These are phyloP conservation scores for Pseudotriccus pelzelni DNA, from an alignment of 2,797 vertebrate species.

Conservation along the genomic window DNA sequence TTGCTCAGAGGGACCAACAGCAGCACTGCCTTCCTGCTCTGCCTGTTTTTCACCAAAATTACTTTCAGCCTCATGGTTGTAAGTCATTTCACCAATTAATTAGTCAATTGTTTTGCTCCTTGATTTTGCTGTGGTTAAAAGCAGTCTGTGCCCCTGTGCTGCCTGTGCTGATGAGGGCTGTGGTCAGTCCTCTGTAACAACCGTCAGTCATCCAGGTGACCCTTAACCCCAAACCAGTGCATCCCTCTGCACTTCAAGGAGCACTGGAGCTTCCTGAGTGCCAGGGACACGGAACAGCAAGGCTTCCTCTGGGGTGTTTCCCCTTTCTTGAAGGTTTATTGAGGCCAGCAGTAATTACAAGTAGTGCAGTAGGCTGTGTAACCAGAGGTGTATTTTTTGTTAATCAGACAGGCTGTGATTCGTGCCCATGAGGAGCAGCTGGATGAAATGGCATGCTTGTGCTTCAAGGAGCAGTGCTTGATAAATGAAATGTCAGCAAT, in stretches of 20 bases:
- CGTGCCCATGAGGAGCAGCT: constrained; percentile 82
- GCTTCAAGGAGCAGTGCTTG: constrained; percentile 80
- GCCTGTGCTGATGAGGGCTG: neutral
- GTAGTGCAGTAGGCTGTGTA: neutral
- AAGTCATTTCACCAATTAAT: neutral
- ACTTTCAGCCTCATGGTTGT: neutral
- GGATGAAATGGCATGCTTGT: constrained; percentile 83
- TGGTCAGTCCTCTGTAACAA: neutral
- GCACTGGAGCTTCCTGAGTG: neutral
- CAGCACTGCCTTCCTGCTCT: neutral
- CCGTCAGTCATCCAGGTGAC: neutral
- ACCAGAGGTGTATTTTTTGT: neutral
- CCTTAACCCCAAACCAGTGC: neutral
- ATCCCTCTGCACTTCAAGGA: neutral
- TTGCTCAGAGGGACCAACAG: neutral
- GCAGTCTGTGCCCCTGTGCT: neutral
- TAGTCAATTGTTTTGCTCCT: neutral
- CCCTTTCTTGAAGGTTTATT: neutral
- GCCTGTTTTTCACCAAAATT: neutral
- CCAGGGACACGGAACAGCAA: neutral
- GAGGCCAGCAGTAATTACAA: neutral
- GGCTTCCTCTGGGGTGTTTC: neutral
- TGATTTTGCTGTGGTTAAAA: neutral
- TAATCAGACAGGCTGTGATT: constrained; percentile 78
- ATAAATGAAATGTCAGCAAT: constrained; percentile 77